Evolutionary conservation across 2,888 invertebrate species (phyloP).

Genomic region (Euzophera pinguis): DNA sequence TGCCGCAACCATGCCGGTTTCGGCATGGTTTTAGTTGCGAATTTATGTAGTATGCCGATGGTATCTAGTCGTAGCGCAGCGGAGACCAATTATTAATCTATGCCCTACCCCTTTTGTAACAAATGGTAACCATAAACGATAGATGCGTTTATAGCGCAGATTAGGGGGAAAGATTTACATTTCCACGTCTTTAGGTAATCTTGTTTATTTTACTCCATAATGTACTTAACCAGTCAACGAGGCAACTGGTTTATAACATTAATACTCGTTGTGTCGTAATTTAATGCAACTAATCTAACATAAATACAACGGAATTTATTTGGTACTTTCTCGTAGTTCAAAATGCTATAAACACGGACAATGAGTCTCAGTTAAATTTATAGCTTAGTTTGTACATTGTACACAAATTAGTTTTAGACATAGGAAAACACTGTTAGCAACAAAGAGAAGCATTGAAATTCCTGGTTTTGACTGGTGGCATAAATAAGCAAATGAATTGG

Average conservation of each 20-base stretch:
- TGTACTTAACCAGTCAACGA: constrained; percentile 2
- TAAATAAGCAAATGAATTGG: too few species aligned
- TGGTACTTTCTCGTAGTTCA: not conserved
- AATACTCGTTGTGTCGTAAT: not conserved
- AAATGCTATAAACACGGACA: not conserved
- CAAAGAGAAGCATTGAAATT: too few species aligned
- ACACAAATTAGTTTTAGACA: too few species aligned
- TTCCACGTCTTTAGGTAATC: not conserved
- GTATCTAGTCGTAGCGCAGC: too few species aligned
- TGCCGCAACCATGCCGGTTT: too few species aligned
- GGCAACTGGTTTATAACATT: constrained; percentile 4
- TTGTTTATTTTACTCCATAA: constrained; percentile 6
- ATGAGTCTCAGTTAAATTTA: not conserved
- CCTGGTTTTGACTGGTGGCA: too few species aligned
- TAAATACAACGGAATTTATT: not conserved
- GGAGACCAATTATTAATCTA: too few species aligned
- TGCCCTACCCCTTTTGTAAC: not conserved
- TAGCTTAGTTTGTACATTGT: not conserved
- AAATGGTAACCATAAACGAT: not conserved
- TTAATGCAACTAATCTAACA: not conserved
- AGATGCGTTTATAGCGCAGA: not conserved
- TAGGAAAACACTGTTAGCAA: too few species aligned
- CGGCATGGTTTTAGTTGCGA: too few species aligned
- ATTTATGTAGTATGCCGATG: too few species aligned
- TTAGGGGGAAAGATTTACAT: constrained; percentile 7